phyloP scores from a whole-genome alignment of 2,888 invertebrate species.

The Gasteruption jaculator region DNA sequence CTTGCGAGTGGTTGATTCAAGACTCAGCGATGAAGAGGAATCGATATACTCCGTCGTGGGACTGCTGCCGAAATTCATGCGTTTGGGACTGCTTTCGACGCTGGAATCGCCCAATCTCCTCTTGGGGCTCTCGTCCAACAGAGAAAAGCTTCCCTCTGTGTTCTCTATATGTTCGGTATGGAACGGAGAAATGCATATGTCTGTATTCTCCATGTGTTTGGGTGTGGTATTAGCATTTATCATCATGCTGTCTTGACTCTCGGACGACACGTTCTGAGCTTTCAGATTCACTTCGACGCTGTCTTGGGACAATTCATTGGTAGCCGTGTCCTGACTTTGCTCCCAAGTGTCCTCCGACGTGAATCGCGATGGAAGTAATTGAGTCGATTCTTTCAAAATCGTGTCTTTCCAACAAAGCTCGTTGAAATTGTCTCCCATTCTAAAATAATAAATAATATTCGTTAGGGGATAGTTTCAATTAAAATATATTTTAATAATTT shows the following conservation, averaged over 20 bases:
- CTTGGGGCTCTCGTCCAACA: conserved; percentile 42
- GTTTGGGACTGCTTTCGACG: conserved; percentile 41
- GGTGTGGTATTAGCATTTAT: conserved; percentile 27
- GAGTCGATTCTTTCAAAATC: conserved; percentile 52
- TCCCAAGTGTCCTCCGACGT: conserved; percentile 43
- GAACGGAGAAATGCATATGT: conserved; percentile 38
- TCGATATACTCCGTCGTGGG: conserved; percentile 20
- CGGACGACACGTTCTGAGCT: conserved; percentile 28
- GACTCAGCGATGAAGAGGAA: conserved; percentile 5
- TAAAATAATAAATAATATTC: conserved; percentile 27
- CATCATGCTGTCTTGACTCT: conserved; percentile 34
- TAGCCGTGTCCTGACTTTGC: conserved; percentile 44
- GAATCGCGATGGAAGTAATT: conserved; percentile 49
- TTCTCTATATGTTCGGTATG: conserved; percentile 37
- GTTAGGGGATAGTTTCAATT: conserved; percentile 1
- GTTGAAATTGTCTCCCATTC: conserved; percentile 56
- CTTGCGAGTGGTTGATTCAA: conserved; percentile 17
- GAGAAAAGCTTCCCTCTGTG: conserved; percentile 35
- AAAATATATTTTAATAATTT: neutral
- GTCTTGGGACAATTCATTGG: conserved; percentile 39
- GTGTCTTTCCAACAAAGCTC: conserved; percentile 55
- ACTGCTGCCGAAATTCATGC: conserved; percentile 33
- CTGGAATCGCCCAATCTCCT: conserved; percentile 41
- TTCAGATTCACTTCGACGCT: conserved; percentile 35
- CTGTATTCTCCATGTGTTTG: conserved; percentile 30